Evolutionary conservation across 2,888 invertebrate genomes (phyloP), one percentile per base, ranked within the genome.

Genomic region (Apodemia zela): DNA sequence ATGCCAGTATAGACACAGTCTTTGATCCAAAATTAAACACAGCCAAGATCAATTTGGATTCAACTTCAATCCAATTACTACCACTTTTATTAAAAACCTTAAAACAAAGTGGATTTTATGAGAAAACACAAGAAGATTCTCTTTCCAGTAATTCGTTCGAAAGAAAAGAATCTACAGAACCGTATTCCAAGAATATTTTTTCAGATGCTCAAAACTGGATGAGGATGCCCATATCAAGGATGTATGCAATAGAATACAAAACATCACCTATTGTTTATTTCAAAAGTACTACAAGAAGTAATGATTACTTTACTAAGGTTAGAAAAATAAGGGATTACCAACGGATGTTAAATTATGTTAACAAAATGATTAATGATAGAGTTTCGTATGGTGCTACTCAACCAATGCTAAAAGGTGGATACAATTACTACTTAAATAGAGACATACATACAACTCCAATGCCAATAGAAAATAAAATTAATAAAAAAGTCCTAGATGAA

Each of bases 301-400:
- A 85, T 4, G 89, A 93, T 15, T 84, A 85, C 65, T 82, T 88
- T 17, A 77, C 75, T 7, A 89, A 82, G 75, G 75, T 78, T 33
- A 81, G 82, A 68, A 86, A 88, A 71, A 79, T 83, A 38, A 82
- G 82, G 71, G 82, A 87, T 60, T 83, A 87, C 64, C 74, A 86
- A 69, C 78, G 84, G 70, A 78, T 85, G n/a, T 72, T 84, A 62
- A 82, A 82, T 60, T 87, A 85, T 68, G 75, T 89, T 2, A 80
- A 87, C 65, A 87, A 86, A 76, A 87, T 87, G 82, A 79, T 84
- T 21, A 81, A 68, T 63, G 82, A 82, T 11, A 85, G 74, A 73
- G 75, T 76, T 33, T 72, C 73, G 21, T 67, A 71, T 51, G 73
- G 73, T 35, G 72, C 76, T 2, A 78, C 75, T 3, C 68, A 70